Evolutionary conservation across 2,113 vertebrate genomes (phyloP).

Genomic region (Mirza zaza): DNA sequence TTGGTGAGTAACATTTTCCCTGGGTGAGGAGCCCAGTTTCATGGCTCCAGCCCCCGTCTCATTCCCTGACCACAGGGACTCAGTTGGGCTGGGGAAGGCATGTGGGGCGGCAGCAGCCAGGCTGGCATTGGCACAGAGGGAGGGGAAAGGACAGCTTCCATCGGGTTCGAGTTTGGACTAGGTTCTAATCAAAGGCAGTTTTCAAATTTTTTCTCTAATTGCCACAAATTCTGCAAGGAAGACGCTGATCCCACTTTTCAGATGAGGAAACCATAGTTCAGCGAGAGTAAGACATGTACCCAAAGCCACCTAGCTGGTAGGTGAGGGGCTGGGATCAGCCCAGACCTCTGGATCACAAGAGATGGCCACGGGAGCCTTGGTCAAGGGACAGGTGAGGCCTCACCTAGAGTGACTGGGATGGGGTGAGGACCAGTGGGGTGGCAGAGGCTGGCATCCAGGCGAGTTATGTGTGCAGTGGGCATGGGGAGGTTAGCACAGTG

Average conservation of each 20-base stretch:
- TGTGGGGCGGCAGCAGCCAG: rapidly evolving
- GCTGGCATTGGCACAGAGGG: rapidly evolving
- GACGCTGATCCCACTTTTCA: neutral
- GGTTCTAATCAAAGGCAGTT: neutral
- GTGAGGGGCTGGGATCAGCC: neutral
- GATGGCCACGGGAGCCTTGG: neutral
- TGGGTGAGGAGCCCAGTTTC: rapidly evolving
- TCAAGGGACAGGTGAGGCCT: neutral
- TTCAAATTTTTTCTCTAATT: neutral
- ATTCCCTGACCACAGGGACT: neutral
- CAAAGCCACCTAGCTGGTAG: neutral
- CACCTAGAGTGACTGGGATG: neutral
- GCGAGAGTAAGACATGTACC: neutral
- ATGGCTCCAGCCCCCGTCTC: rapidly evolving
- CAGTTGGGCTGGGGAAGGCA: neutral
- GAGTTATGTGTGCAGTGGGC: rapidly evolving
- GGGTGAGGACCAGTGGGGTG: rapidly evolving
- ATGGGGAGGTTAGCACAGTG: neutral
- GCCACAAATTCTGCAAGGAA: neutral
- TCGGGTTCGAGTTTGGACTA: neutral
- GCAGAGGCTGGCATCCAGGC: neutral
- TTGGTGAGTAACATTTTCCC: constrained; percentile 86
- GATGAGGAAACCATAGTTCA: neutral
- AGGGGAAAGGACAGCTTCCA: neutral
- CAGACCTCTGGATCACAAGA: neutral